Evolutionary conservation across 2,888 invertebrate species (phyloP).

Genomic region (Plemyria rubiginata): DNA sequence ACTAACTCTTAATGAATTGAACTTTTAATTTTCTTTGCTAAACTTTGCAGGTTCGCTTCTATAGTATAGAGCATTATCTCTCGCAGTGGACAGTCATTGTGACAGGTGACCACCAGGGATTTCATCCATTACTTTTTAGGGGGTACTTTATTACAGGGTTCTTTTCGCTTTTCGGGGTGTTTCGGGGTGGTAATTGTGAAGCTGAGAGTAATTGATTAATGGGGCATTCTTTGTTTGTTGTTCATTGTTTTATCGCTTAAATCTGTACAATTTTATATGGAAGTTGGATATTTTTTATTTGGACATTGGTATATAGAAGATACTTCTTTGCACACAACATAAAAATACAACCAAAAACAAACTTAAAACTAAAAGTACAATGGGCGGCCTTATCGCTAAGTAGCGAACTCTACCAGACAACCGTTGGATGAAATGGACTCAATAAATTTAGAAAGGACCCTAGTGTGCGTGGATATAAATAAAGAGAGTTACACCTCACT

Average conservation of each 20-base stretch:
- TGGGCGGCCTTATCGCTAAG: no score
- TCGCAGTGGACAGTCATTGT: constrained; percentile 4
- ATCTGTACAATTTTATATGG: not conserved
- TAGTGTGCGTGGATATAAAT: no score
- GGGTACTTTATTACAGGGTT: constrained; percentile 15
- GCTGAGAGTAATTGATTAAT: constrained; percentile 11
- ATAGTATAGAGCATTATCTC: not conserved
- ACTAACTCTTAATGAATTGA: no score
- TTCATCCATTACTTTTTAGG: constrained; percentile 21
- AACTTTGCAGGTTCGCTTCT: constrained; percentile 2
- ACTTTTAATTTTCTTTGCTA: not conserved
- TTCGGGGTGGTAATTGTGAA: constrained; percentile 10
- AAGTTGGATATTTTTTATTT: no score
- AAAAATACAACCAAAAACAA: no score
- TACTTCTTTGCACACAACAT: no score
- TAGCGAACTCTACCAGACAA: no score
- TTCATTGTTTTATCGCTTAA: not conserved
- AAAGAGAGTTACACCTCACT: no score
- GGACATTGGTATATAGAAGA: no score
- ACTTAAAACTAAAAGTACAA: no score
- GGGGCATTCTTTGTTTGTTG: constrained; percentile 9
- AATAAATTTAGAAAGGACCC: no score
- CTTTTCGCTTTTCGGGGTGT: not conserved
- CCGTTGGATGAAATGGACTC: no score
- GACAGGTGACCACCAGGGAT: constrained; percentile 25